Base-by-base conservation (phyloP, 2,113 vertebrate species). In the Noctilio leporinus region DNA sequence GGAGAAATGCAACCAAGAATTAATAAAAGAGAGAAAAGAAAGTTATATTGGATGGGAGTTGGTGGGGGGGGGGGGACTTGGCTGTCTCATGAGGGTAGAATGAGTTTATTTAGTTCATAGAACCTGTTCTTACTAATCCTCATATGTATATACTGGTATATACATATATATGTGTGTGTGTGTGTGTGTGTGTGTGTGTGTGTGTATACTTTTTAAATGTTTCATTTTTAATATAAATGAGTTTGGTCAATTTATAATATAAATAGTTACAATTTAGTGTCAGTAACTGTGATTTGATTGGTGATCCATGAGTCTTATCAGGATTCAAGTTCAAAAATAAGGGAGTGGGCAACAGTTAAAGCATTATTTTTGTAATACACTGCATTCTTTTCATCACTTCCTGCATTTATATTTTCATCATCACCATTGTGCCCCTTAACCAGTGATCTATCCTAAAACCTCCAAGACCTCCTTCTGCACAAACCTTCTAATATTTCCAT, bases 181-280 rank as follows among this genome's bases (percentile, higher is more conserved):
- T n/a, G n/a, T n/a, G n/a, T 47, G 73, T 78, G 69, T 89, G 22
- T 81, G 69, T 70, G 40, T 93, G 33, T 65, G 5, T 73, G 81
- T 76, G 94, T 38, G 3, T 83, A 62, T 45, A 84, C 95, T 96
- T 95, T 92, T 55, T 70, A 97, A 95, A 80, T 89, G 70, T 47
- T 94, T 24, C 7, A 30, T 89, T 95, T 95, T 90, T 59, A 43
- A 84, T 91, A 92, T 76, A 59, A 93, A 59, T 93, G 77, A 85
- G 2, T 80, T 89, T 96, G 40, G 51, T 75, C 90, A 91, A 84
- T 26, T 72, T 70, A 28, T 86, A 83, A 83, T 28, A 86, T 88
- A 84, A 89, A 95, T 93, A 89, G 26, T 77, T 28, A 67, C 35
- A 87, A 49, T 69, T 86, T 53, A 75, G 40, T 89, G 64, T 62